Percentiles rank a stretch among this genome's conserved stretches.
Evolutionary conservation across 2,797 vertebrate species (phyloP).

Genomic region (Orestias chungarensis): DNA sequence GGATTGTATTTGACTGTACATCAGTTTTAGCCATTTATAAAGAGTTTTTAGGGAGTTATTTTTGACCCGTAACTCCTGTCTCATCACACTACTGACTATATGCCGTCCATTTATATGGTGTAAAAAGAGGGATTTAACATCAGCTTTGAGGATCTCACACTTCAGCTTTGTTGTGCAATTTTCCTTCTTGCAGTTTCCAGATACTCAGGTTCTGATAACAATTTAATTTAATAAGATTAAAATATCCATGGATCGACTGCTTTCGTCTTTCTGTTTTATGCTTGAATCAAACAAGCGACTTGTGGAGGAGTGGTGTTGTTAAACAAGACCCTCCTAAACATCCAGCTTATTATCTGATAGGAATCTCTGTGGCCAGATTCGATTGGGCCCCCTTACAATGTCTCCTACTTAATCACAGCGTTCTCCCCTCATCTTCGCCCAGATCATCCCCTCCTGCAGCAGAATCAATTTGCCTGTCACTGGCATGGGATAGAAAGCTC

Average conservation of each 20-base stretch:
- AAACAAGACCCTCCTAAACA: constrained; percentile 44
- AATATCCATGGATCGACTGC: neutral
- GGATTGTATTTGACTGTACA: no score
- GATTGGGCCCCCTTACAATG: constrained; percentile 39
- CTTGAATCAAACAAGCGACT: constrained; percentile 37
- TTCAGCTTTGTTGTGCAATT: neutral
- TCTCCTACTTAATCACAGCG: constrained; percentile 63
- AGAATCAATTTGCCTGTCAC: constrained; percentile 70
- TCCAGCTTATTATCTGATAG: constrained; percentile 66
- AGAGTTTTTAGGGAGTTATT: no score
- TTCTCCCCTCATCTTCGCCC: constrained; percentile 13
- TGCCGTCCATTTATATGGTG: no score
- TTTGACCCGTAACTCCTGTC: no score
- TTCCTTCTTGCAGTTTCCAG: neutral
- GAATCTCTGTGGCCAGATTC: constrained; percentile 52
- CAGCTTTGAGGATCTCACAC: no score
- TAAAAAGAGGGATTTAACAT: no score
- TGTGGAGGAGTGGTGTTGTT: constrained; percentile 18
- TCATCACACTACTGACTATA: no score
- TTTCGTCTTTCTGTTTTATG: constrained; percentile 24
- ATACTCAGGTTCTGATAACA: neutral
- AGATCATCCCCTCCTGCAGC: constrained; percentile 47
- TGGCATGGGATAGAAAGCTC: constrained; percentile 48
- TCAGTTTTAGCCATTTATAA: no score
- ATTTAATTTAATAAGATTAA: neutral